Conservation (phyloP, 2,888 invertebrate genomes). For the Dynastes hyllus region DNA sequence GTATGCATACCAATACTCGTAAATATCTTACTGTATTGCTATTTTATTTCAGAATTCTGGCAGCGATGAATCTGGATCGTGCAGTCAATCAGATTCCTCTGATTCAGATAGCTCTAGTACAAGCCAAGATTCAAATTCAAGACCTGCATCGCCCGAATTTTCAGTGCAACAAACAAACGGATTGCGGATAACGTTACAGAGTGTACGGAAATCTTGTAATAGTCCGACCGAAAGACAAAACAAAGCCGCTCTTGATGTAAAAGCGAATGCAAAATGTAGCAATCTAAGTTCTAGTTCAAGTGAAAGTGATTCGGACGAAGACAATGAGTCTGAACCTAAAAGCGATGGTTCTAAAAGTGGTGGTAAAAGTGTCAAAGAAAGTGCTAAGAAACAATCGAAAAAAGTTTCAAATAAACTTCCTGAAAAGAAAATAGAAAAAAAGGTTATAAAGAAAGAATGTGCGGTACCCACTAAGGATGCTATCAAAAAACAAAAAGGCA, state of each 20-base stretch:
- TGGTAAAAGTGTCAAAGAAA: conserved; percentile 56
- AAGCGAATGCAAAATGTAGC: conserved; percentile 53
- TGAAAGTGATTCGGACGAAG: conserved; percentile 72
- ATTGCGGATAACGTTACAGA: conserved; percentile 77
- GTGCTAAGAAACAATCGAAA: conserved; percentile 60
- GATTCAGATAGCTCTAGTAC: conserved; percentile 69
- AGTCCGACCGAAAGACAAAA: conserved; percentile 63
- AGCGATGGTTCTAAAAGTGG: conserved; percentile 70
- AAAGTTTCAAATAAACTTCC: conserved; percentile 68
- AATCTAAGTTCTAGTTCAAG: conserved; percentile 66
- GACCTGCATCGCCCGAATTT: conserved; percentile 73
- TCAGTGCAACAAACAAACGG: conserved; percentile 78
- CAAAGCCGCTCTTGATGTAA: conserved; percentile 49
- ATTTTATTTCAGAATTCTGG: conserved; percentile 70
- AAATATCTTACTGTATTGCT: conserved; percentile 24
- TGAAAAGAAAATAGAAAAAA: conserved; percentile 62
- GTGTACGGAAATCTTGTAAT: conserved; percentile 73
- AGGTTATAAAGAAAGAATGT: conserved; percentile 57
- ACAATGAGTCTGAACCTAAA: conserved; percentile 71
- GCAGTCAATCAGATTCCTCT: conserved; percentile 69
- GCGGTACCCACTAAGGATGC: conserved; percentile 50
- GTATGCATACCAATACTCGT: conserved; percentile 59
- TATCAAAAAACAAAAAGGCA: conserved; percentile 60
- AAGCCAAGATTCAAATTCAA: conserved; percentile 68
- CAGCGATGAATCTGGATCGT: conserved; percentile 70